Evolutionary conservation across 2,113 vertebrate genomes (phyloP), one percentile per base, ranked within the genome.

Genomic region (Eurypyga helias): DNA sequence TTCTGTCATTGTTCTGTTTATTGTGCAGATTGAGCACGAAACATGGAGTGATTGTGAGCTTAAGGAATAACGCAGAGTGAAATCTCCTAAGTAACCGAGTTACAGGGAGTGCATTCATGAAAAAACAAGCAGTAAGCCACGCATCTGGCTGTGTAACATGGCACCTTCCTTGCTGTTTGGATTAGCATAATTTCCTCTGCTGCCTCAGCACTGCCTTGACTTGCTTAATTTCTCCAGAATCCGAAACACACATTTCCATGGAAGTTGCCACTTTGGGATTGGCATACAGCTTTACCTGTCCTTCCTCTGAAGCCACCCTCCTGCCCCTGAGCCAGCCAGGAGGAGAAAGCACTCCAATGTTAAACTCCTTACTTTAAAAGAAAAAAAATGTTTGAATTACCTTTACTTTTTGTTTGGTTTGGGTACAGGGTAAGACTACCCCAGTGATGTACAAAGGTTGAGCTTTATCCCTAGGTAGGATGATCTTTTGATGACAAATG

Each of bases 141-240:
- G 2, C 71, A 77, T 70, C 69, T 3, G 2, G 45, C 80, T 70
- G 33, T 46, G 84, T 46, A 55, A 81, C 36, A 1, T 12, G 91
- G 78, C 67, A 49, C 87, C 69, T 96, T 60, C 87, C 88, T 80
- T 7, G 54, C 17, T 82, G 64, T 84, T n/a, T n/a, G 69, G 79
- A 92, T 94, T 93, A 95, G 43, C 28, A 17, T 90, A 52, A 58
- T 70, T 89, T 93, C 73, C n/a, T 60, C 33, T 82, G 67, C 83
- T 84, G 58, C 82, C 71, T 87, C 92, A 75, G 75, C 86, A 60
- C 69, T 1, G 7, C 80, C 80, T 90, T 58, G 62, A 9, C 54
- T 69, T 79, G 67, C 80, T 48, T 34, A 25, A 10, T 69, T 80
- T 48, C 58, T 49, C 54, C n/a, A 9, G 75, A n/a, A 52, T n/a